Evolutionary conservation across 1,140 invertebrate genomes (phyloP).

Genomic region (Neodiprion lecontei): DNA sequence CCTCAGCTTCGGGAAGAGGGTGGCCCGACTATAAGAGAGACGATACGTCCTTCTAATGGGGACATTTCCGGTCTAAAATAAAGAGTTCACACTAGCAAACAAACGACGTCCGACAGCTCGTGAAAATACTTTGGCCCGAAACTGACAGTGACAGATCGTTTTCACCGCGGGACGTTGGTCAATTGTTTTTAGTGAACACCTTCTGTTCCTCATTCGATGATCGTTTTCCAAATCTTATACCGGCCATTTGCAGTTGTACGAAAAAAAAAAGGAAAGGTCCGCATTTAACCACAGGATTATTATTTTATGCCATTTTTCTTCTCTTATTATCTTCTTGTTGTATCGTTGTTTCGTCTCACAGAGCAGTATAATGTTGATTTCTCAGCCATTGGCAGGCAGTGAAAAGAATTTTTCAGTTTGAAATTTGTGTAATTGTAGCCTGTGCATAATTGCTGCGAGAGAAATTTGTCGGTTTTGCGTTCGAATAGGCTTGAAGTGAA

Average conservation of each 20-base stretch:
- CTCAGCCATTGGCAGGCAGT: too few relatives aligned
- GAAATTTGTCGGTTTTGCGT: too few relatives aligned
- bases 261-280: too few relatives aligned
- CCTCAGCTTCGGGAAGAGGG: not conserved
- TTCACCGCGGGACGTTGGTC: not conserved
- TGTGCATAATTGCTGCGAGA: too few relatives aligned
- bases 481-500: too few relatives aligned
- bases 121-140: not conserved
- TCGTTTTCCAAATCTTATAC: not conserved
- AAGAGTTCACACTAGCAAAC: not conserved
- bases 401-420: too few relatives aligned
- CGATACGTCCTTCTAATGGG: not conserved
- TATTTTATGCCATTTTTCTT: too few relatives aligned
- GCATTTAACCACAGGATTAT: too few relatives aligned
- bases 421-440: too few relatives aligned
- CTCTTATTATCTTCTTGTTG: too few relatives aligned
- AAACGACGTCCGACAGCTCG: constrained; percentile 6
- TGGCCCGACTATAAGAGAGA: not conserved
- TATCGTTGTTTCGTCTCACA: too few relatives aligned
- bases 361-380: too few relatives aligned
- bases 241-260: not conserved
- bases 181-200: not conserved
- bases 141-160: not conserved
- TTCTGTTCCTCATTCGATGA: not conserved
- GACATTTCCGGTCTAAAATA: constrained; percentile 1